Conservation (phyloP, 2,113 vertebrate species). For the Candoia aspera region DNA sequence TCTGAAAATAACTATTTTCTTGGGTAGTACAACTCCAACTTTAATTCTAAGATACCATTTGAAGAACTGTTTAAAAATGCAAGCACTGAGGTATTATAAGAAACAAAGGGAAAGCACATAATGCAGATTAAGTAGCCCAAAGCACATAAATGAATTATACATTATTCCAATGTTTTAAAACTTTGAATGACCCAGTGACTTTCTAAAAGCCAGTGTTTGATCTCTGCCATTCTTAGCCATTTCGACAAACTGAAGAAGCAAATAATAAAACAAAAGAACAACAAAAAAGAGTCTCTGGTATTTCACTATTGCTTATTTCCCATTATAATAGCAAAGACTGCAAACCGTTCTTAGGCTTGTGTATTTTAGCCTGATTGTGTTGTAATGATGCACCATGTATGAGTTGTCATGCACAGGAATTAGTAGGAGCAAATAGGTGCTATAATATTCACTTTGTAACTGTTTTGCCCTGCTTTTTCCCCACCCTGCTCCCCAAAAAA, state of each 20-base stretch:
- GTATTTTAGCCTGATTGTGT: not conserved
- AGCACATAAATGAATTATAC: not conserved
- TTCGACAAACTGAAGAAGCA: not conserved
- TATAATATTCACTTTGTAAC: not conserved
- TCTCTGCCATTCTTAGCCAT: not conserved
- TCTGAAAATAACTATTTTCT: slow-evolving; percentile 34
- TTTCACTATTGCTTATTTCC: not conserved
- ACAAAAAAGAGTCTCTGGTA: too few species aligned
- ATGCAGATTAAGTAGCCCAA: not conserved
- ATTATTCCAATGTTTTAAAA: not conserved
- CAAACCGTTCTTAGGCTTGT: not conserved
- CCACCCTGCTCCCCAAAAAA: not conserved
- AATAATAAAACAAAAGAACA: not conserved
- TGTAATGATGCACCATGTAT: not conserved
- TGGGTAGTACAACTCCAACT: slow-evolving; percentile 32
- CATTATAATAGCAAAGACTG: not conserved
- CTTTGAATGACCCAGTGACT: not conserved
- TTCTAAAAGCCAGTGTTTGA: not conserved
- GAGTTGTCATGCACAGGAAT: not conserved
- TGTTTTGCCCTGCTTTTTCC: not conserved
- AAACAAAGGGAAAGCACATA: not conserved
- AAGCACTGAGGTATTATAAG: not conserved
- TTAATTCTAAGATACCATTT: not conserved
- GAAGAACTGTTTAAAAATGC: not conserved
- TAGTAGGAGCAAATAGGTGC: not conserved